Conservation (phyloP, 2,888 invertebrate genomes). For the Trissolcus brochymenae region DNA sequence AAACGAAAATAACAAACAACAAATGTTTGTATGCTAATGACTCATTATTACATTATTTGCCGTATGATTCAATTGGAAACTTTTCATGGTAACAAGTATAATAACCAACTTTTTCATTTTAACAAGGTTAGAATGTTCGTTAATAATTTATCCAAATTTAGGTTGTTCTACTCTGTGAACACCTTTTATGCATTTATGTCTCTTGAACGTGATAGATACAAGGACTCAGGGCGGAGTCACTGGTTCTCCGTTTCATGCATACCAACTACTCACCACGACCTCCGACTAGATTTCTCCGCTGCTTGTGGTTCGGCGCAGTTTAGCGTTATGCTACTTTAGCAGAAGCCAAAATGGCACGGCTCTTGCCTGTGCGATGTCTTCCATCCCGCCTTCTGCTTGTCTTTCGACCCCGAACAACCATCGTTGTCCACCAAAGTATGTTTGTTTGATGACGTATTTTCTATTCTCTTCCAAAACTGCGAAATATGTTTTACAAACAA, state of each 20-base stretch:
- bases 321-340: constrained; percentile 21
- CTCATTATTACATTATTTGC: background rate
- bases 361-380: constrained; percentile 25
- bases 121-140: too few relatives aligned
- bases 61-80: background rate
- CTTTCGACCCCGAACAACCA: constrained; percentile 18
- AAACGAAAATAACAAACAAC: background rate
- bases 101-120: background rate
- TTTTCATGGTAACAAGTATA: background rate
- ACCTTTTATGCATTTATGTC: constrained; percentile 36
- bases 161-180: constrained; percentile 20
- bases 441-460: background rate
- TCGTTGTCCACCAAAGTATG: constrained; percentile 1
- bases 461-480: too few relatives aligned
- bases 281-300: constrained; percentile 25
- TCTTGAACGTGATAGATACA: constrained; percentile 58
- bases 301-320: constrained; percentile 37
- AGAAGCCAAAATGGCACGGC: constrained; percentile 1
- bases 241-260: constrained; percentile 55
- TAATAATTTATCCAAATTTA: background rate
- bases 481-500: too few relatives aligned
- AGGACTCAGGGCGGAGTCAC: constrained; percentile 53
- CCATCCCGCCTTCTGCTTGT: constrained; percentile 36
- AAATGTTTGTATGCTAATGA: background rate
- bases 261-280: constrained; percentile 52